Evolutionary conservation across 1,140 invertebrate species (phyloP).

Genomic region (Eurytemora carolleeae): DNA sequence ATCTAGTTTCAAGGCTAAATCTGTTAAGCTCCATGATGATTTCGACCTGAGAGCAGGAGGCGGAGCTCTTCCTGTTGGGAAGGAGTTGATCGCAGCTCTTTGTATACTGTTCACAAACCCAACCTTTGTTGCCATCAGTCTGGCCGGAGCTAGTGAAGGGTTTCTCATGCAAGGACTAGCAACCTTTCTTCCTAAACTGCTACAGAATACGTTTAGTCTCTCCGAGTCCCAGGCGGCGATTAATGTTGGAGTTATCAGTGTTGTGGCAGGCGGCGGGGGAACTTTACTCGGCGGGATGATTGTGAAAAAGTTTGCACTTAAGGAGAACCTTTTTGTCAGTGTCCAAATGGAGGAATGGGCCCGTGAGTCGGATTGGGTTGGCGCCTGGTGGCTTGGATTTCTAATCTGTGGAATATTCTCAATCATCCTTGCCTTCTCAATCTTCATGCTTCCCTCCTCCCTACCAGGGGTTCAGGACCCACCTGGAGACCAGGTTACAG

Average conservation of each 20-base stretch:
- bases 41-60: not conserved
- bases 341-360: too few relatives aligned
- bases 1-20: too few relatives aligned
- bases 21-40: too few relatives aligned
- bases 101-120: constrained; percentile 45
- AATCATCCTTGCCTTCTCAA: not conserved
- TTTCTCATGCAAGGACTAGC: constrained; percentile 55
- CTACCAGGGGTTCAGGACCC: not conserved
- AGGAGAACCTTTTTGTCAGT: too few relatives aligned
- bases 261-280: constrained; percentile 8
- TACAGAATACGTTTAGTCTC: constrained; percentile 6
- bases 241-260: constrained; percentile 3
- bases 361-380: not conserved
- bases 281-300: not conserved
- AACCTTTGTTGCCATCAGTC: constrained; percentile 54
- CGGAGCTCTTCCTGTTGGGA: constrained; percentile 10
- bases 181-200: constrained; percentile 51
- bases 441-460: not conserved
- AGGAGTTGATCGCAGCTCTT: constrained; percentile 42
- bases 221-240: constrained; percentile 7
- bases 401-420: not conserved
- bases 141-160: constrained; percentile 55
- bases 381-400: not conserved
- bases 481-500: not conserved
- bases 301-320: not conserved